These are phyloP conservation scores for Chionomys nivalis DNA, from an alignment of 2,113 vertebrate genomes.

Conservation along the genomic window DNA sequence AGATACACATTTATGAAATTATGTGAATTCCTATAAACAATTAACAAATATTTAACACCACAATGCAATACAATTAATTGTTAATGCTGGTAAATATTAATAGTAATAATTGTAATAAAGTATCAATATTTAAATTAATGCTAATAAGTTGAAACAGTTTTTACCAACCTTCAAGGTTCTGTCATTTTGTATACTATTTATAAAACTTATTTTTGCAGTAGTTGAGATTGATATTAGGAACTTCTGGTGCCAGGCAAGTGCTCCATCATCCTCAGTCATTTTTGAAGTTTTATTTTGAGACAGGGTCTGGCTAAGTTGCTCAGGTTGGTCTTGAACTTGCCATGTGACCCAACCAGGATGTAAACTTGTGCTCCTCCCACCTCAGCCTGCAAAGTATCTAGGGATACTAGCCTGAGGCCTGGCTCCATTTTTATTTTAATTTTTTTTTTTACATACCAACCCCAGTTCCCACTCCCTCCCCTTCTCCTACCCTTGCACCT, in stretches of 20 bases:
- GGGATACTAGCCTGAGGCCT: too few relatives aligned
- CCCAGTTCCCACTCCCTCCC: too few relatives aligned
- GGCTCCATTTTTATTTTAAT: not conserved
- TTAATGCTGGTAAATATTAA: not conserved
- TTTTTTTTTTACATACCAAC: too few relatives aligned
- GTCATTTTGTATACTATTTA: not conserved
- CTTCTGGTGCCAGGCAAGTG: not conserved
- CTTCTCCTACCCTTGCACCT: too few relatives aligned
- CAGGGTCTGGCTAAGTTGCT: too few relatives aligned
- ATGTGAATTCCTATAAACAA: not conserved
- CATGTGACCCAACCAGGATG: not conserved
- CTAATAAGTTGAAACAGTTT: constrained; percentile 3
- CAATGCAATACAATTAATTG: not conserved
- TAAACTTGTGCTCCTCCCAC: not conserved
- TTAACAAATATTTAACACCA: not conserved
- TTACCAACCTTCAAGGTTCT: not conserved
- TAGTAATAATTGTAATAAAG: not conserved
- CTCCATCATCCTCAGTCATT: not conserved
- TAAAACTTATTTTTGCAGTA: not conserved
- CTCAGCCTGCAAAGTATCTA: not conserved
- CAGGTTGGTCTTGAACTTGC: not conserved
- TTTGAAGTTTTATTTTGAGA: not conserved
- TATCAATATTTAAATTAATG: not conserved
- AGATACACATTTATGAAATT: not conserved
- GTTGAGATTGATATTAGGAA: not conserved